These are phyloP conservation scores for Sula dactylatra DNA, from an alignment of 2,113 vertebrate species.

Conservation along the genomic window DNA sequence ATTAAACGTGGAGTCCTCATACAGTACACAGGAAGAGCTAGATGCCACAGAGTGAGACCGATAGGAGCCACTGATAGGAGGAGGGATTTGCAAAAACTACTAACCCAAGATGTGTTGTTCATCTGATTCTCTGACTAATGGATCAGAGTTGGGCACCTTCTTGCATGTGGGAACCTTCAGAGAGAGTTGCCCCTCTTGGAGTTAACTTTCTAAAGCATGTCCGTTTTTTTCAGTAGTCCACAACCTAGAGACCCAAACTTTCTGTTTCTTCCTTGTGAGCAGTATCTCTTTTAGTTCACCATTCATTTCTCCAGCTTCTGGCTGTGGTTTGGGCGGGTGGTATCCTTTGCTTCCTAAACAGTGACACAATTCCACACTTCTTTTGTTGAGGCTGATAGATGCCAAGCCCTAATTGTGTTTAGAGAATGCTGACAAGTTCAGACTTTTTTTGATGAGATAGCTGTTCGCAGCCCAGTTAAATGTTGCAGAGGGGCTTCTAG, in stretches of 20 bases:
- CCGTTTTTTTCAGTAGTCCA: background rate
- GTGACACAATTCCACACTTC: background rate
- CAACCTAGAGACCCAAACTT: background rate
- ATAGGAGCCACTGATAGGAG: background rate
- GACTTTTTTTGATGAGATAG: background rate
- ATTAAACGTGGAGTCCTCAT: background rate
- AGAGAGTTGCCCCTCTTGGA: background rate
- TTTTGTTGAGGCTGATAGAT: background rate
- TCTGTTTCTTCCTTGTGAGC: background rate
- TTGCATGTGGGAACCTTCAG: background rate
- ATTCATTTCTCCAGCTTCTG: background rate
- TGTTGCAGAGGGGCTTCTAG: background rate
- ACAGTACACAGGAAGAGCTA: background rate
- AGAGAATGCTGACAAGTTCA: background rate
- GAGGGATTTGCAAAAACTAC: background rate
- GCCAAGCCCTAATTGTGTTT: background rate
- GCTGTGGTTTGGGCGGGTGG: background rate
- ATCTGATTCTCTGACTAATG: background rate
- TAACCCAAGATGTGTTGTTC: background rate
- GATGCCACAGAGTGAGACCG: no score
- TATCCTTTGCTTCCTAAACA: background rate
- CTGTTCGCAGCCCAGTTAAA: background rate
- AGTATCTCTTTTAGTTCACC: background rate
- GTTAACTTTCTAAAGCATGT: background rate
- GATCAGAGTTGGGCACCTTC: background rate